These are phyloP conservation scores for Brenthis hecate DNA, from an alignment of 2,888 invertebrate species.

Conservation along the genomic window DNA sequence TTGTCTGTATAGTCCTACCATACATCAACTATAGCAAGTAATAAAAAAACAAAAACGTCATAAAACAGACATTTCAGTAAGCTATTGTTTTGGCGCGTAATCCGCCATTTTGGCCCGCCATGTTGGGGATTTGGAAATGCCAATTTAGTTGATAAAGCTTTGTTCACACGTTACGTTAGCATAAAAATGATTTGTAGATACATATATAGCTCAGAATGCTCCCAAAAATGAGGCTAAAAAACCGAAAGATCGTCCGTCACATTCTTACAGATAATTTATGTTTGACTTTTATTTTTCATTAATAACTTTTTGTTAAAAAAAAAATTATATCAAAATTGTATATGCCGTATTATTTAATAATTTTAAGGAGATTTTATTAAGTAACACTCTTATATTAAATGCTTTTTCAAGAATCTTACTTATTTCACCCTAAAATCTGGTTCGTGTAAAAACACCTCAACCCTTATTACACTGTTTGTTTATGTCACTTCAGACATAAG, in stretches of 20 bases:
- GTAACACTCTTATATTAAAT: no score
- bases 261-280: no score
- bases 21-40: slow-evolving; percentile 4
- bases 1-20: slow-evolving; percentile 12
- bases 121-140: slow-evolving; percentile 38
- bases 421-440: not conserved
- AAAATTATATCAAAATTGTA: no score
- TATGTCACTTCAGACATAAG: slow-evolving; percentile 42
- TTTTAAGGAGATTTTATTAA: no score
- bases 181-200: not conserved
- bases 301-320: no score
- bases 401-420: no score
- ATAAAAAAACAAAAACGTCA: slow-evolving; percentile 21
- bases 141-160: slow-evolving; percentile 37
- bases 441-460: slow-evolving; percentile 18
- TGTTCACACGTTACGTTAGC: slow-evolving; percentile 10
- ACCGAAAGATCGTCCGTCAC: no score
- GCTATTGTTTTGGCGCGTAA: slow-evolving; percentile 37
- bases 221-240: no score
- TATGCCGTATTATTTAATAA: no score
- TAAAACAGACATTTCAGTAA: slow-evolving; percentile 31
- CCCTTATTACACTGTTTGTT: slow-evolving; percentile 38
- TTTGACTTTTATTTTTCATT: no score
- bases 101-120: slow-evolving; percentile 38
- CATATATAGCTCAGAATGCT: no score